phyloP scores from a whole-genome alignment of 2,113 vertebrate genomes.

The Otus sunia region DNA sequence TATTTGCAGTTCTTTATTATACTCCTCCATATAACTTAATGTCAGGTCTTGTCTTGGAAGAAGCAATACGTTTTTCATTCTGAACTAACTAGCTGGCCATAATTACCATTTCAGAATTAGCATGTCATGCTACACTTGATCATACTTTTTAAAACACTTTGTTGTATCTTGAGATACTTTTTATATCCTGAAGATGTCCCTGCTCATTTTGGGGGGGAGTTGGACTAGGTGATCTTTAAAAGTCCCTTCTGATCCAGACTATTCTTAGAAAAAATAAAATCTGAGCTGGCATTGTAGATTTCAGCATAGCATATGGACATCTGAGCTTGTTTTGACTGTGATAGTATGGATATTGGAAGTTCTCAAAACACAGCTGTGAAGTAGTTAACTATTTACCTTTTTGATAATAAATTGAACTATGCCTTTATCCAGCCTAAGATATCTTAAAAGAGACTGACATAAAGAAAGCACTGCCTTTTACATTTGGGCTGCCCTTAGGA shows the following conservation, averaged over 20 bases:
- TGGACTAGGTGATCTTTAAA: neutral
- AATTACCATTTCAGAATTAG: neutral
- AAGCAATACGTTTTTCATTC: neutral
- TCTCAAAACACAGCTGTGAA: neutral
- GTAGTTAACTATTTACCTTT: neutral
- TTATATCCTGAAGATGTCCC: neutral
- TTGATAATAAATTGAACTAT: neutral
- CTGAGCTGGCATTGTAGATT: neutral
- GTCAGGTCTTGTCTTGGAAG: neutral
- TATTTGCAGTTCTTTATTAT: neutral
- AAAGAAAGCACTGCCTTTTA: neutral
- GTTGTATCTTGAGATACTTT: neutral
- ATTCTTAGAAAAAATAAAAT: neutral
- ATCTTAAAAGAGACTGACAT: neutral
- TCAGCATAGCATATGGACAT: neutral
- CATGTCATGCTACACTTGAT: neutral
- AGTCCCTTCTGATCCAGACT: neutral
- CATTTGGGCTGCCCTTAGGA: neutral
- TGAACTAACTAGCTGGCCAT: neutral
- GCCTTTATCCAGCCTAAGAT: neutral
- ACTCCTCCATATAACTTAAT: neutral
- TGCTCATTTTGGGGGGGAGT: neutral
- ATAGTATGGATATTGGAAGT: neutral
- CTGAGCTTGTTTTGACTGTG: neutral
- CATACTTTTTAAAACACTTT: neutral